Evolutionary conservation across 2,113 vertebrate genomes (phyloP).

Genomic region (Thamnophis sirtalis): DNA sequence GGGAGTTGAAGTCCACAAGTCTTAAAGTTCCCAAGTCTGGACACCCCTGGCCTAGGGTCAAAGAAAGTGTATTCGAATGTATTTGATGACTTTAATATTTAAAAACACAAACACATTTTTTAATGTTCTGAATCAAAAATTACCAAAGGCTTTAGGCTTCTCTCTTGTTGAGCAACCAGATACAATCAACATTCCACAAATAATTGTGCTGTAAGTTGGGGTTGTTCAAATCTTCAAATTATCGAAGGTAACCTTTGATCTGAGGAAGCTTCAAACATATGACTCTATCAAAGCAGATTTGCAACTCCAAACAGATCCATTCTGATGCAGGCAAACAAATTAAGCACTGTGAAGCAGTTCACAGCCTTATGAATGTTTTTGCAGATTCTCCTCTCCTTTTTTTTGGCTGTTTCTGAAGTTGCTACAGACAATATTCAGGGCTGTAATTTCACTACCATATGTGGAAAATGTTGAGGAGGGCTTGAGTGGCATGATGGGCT

Average conservation of each 20-base stretch:
- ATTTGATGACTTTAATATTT: neutral
- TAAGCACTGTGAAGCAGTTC: neutral
- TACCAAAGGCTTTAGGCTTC: neutral
- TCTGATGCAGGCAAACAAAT: neutral
- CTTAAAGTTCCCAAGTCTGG: too few species aligned
- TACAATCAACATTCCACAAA: neutral
- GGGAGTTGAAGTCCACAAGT: too few species aligned
- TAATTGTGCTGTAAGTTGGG: neutral
- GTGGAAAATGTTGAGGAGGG: neutral
- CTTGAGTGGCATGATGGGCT: neutral
- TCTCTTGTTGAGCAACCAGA: neutral
- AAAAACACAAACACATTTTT: neutral
- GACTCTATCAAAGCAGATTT: neutral
- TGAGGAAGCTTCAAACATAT: neutral
- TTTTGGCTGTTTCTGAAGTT: neutral
- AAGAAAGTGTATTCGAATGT: neutral
- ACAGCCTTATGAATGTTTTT: neutral
- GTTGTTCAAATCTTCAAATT: neutral
- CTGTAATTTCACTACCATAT: neutral
- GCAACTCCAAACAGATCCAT: neutral
- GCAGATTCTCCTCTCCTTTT: neutral
- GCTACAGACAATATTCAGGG: neutral
- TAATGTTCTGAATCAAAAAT: neutral
- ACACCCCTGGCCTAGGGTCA: neutral
- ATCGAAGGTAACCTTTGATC: neutral